Evolutionary conservation across 2,888 invertebrate species (phyloP), one percentile per base, ranked within the genome.

Genomic region (Plagodis dolabraria): DNA sequence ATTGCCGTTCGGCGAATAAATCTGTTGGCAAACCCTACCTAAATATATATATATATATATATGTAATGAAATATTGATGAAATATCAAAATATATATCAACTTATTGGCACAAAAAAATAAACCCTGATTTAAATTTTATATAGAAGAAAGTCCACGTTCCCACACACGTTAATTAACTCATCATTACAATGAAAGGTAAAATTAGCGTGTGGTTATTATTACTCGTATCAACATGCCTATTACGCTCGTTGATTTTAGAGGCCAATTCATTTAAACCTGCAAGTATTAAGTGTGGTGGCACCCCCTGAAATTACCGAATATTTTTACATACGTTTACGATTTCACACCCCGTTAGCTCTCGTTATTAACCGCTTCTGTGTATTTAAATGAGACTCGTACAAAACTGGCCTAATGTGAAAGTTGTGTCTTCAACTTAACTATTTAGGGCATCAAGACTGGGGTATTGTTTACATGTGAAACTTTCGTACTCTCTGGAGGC

Each of bases 291-390:
- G 56, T 63, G 71, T 50, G 22, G 22, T 22, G 22, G 22, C 22
- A 68, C 71, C 67, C 75, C 68, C 75, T 76, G 78, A 76, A 79
- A 80, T 82, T 83, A 62, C 82, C 72, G 67, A 84, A 84, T 83
- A 22, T 22, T 85, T 85, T 82, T 80, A 84, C 80, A 85, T 84
- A 83, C 83, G 82, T 84, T 85, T 82, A 86, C 85, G 87, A 89
- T 88, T 89, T 89, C 85, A 88, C 86, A 86, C 83, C 52, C 77
- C 69, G 84, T 76, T 78, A 83, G 75, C 67, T 75, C 79, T 74
- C 81, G 85, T 87, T 87, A 89, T 88, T 89, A 88, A 86, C 85
- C 76, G 68, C 81, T 85, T 85, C 82, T 83, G 83, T 82, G 79
- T 85, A 83, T 86, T 88, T 84, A 82, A 87, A 85, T 77, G 79